Percentiles rank a stretch among this genome's conserved stretches.
Conservation (phyloP, 23 tunicate genomes). For the Ascidia mentula region DNA sequence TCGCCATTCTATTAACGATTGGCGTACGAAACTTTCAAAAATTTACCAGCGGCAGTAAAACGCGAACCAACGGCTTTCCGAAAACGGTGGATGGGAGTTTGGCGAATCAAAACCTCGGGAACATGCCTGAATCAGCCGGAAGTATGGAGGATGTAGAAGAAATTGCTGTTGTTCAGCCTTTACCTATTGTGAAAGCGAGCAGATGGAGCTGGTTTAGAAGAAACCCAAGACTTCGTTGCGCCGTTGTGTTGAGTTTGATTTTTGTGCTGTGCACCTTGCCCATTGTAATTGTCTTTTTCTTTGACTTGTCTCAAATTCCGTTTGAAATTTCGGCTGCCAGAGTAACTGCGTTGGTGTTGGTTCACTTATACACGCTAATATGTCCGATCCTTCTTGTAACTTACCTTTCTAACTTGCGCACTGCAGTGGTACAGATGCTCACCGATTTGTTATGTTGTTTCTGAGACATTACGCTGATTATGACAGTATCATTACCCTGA, state of each 20-base stretch:
- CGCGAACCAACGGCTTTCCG: neutral
- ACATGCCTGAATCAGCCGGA: neutral
- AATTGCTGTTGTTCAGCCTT: neutral
- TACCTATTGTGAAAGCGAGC: neutral
- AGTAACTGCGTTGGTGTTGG: neutral
- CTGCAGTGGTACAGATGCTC: neutral
- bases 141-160: neutral
- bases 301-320: neutral
- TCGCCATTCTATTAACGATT: neutral
- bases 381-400: neutral
- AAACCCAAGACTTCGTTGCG: neutral
- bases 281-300: neutral
- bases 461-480: too few relatives aligned
- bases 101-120: too few relatives aligned
- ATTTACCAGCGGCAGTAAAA: neutral
- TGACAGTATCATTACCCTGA: too few relatives aligned
- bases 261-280: neutral
- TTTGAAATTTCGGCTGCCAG: neutral
- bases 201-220: neutral
- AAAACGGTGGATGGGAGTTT: neutral
- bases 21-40: neutral
- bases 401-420: neutral
- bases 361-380: neutral
- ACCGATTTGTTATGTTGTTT: neutral
- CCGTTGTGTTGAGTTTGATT: neutral